Conservation (phyloP, 2,888 invertebrate species). For the Himalopsyche kuldschensis region DNA sequence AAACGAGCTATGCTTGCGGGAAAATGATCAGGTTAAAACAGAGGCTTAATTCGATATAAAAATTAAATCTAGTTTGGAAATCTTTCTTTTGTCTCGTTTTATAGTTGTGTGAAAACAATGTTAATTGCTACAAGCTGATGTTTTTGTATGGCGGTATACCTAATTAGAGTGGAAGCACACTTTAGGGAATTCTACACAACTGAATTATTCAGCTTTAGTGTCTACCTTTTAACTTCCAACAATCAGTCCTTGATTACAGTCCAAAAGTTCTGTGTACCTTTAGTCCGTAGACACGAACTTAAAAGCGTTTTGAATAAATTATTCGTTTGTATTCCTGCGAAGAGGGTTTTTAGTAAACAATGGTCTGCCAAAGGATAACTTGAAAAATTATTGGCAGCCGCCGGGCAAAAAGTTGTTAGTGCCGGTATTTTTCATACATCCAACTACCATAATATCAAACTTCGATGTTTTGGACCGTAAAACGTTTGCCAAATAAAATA, state of each 20-base stretch:
- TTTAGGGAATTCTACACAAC: too few relatives aligned
- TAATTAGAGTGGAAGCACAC: too few relatives aligned
- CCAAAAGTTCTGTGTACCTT: neutral
- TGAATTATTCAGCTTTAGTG: too few relatives aligned
- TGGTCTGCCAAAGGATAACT: neutral
- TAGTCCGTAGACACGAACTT: neutral
- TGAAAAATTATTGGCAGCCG: neutral
- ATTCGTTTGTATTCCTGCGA: neutral
- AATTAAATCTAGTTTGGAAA: too few relatives aligned
- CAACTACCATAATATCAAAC: neutral
- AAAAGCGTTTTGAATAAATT: neutral
- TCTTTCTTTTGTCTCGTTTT: too few relatives aligned
- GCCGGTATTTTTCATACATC: neutral
- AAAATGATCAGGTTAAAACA: too few relatives aligned
- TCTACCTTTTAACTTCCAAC: neutral
- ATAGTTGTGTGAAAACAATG: too few relatives aligned
- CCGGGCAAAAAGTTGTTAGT: neutral
- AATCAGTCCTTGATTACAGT: neutral
- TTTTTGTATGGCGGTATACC: too few relatives aligned
- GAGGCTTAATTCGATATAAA: too few relatives aligned
- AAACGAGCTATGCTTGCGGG: too few relatives aligned
- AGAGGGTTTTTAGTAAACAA: neutral
- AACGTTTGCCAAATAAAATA: neutral
- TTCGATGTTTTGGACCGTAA: neutral
- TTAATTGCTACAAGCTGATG: too few relatives aligned